Base-by-base conservation (phyloP, 2,888 invertebrate species). In the Eucera pruinosa region DNA sequence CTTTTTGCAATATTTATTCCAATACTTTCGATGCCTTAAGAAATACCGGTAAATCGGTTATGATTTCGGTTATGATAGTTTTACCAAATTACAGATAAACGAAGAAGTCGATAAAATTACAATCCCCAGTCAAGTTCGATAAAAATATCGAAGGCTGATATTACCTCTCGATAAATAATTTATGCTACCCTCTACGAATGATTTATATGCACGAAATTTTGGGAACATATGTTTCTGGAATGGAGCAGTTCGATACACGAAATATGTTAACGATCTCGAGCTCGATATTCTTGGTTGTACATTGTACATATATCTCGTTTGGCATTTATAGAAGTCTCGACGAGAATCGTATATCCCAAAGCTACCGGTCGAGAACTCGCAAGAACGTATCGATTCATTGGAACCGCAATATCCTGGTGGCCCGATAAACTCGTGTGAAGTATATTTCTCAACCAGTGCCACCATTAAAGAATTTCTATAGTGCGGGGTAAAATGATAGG, bases 331-430 rank as follows among this genome's bases (percentile, higher is more conserved):
- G 45, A 47, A 54, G 20, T 15, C 36, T 20, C 27, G 7, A 5
- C 2, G 18, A 33, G 13, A 2, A 45, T 20, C 48, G 41, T 69
- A 70, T 70, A 74, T 64, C 45, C 27, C 15, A 64, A 43, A 33
- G n/a, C 50, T 47, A 36, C 13, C 41, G 47, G 15, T 54, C 48
- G 41, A 55, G 9, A n/a, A n/a, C n/a, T 52, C 23, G 25, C 18
- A 39, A 33, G 25, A 58, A 41, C 30, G 55, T 64, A 74, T 70
- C 70, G 71, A 58, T 71, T 65, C 45, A 39, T 58, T 25, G 45
- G 30, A 18, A 70, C 43, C 30, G 23, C 27, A 45, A 64, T 58
- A 52, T 69, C 52, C 57, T 39, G 55, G 39, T 52, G 20, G n/a
- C 50, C 27, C 18, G 54, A 69, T 36, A 50, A 74, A 41, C 52